Conservation (phyloP, 2,113 vertebrate species). For the Capreolus pygargus region DNA sequence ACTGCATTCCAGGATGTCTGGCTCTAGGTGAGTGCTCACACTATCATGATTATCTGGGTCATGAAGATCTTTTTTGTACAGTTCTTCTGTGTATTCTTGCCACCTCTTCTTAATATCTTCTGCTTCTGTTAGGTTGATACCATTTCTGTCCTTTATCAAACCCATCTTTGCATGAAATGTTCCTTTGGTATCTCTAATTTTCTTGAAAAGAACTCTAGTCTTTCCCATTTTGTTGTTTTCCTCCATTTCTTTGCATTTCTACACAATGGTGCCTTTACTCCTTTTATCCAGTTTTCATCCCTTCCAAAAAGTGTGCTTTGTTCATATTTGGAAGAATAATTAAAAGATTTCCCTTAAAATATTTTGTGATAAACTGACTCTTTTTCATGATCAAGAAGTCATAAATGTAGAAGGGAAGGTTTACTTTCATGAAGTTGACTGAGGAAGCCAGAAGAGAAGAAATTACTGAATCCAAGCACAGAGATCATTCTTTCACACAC, state of each 20-base stretch:
- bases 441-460: neutral
- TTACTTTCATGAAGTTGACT: neutral
- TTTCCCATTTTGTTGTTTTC: neutral
- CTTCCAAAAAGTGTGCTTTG: neutral
- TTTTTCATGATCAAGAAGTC: neutral
- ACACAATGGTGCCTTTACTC: neutral
- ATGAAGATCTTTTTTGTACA: neutral
- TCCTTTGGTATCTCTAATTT: neutral
- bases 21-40: neutral
- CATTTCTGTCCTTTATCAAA: neutral
- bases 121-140: neutral
- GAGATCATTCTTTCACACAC: neutral
- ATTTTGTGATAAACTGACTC: neutral
- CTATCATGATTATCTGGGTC: neutral
- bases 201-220: neutral
- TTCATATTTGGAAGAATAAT: neutral
- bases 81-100: neutral
- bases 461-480: neutral
- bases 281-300: neutral
- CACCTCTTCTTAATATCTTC: neutral
- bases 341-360: neutral
- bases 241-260: neutral
- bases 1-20: neutral
- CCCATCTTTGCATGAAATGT: neutral
- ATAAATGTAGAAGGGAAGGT: neutral